phyloP scores from a whole-genome alignment of 1,140 invertebrate species.

The Euglossa dilemma region DNA sequence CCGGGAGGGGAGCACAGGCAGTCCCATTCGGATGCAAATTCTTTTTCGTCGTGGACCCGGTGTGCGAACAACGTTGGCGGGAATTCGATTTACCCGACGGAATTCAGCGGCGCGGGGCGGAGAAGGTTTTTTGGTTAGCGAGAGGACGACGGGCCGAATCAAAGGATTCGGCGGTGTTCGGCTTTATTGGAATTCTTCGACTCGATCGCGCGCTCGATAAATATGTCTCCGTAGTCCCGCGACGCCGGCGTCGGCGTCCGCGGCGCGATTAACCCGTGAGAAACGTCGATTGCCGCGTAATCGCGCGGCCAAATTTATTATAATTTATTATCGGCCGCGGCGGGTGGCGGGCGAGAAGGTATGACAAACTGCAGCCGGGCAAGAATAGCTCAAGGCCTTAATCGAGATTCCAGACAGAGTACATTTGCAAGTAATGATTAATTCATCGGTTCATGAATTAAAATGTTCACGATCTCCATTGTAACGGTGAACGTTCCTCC shows the following conservation, averaged over 20 bases:
- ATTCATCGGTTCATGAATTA: conserved; percentile 71
- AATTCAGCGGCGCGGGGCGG: conserved; percentile 6
- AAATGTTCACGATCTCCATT: conserved; percentile 70
- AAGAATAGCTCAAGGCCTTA: conserved; percentile 62
- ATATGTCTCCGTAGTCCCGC: not conserved
- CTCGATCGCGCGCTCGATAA: not conserved
- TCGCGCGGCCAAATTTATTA: conserved; percentile 44
- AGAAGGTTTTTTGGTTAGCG: not conserved
- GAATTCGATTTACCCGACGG: conserved; percentile 31
- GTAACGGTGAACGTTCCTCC: conserved; percentile 63
- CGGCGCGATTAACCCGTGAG: not conserved
- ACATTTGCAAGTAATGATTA: conserved; percentile 68
- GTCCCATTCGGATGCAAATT: conserved; percentile 48
- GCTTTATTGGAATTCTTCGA: conserved; percentile 16
- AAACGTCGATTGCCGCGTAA: conserved; percentile 33
- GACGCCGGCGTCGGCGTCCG: not conserved
- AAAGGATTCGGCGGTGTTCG: not conserved
- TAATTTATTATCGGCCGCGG: conserved; percentile 39
- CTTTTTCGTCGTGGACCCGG: not conserved
- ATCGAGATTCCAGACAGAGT: conserved; percentile 59
- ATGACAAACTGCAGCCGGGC: conserved; percentile 51
- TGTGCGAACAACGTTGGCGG: not conserved
- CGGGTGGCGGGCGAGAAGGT: conserved; percentile 12
- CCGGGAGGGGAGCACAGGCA: not conserved
- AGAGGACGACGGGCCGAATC: not conserved